A percentile compares a stretch with the other conserved stretches of the same genome.
These are phyloP conservation scores for Benitochromis conjunctus DNA, from an alignment of 2,113 vertebrate genomes.

Conservation along the genomic window DNA sequence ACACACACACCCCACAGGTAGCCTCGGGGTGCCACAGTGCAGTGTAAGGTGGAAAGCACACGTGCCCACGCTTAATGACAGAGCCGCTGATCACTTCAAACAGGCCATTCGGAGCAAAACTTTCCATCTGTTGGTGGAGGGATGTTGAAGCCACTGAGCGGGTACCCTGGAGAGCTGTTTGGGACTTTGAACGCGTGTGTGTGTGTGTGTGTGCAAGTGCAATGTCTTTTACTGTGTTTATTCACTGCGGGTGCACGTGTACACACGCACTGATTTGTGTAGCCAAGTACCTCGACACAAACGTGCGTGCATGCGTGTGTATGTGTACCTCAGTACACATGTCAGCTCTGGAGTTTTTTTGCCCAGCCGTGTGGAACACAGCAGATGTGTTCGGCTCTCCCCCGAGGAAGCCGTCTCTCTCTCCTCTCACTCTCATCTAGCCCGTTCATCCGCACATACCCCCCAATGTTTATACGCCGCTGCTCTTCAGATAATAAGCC, in stretches of 20 bases:
- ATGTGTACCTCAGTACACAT: background rate
- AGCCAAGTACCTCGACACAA: background rate
- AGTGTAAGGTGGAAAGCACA: conserved; percentile 37
- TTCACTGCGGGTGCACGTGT: background rate
- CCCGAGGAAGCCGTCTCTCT: conserved; percentile 37
- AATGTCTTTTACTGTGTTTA: background rate
- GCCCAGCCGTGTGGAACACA: conserved; percentile 52
- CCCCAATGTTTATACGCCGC: conserved; percentile 54
- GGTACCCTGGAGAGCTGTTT: conserved; percentile 31
- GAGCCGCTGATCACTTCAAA: conserved; percentile 43
- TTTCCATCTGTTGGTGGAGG: conserved; percentile 32
- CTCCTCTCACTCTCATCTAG: conserved; percentile 35
- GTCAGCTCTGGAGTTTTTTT: conserved; percentile 42
- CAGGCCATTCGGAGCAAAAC: conserved; percentile 30
- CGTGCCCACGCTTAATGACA: conserved; percentile 26
- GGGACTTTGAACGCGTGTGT: background rate
- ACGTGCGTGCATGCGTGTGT: background rate
- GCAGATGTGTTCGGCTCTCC: conserved; percentile 71
- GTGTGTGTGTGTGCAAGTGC: background rate
- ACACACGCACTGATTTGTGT: background rate
- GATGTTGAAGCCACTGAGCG: conserved; percentile 33
- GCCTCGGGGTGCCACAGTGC: conserved; percentile 56
- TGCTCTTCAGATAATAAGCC: conserved; percentile 63
- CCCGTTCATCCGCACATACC: conserved; percentile 45
- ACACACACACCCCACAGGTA: background rate